Base-by-base conservation (phyloP, 1,140 invertebrate genomes). In the Aphaenogaster floridana region DNA sequence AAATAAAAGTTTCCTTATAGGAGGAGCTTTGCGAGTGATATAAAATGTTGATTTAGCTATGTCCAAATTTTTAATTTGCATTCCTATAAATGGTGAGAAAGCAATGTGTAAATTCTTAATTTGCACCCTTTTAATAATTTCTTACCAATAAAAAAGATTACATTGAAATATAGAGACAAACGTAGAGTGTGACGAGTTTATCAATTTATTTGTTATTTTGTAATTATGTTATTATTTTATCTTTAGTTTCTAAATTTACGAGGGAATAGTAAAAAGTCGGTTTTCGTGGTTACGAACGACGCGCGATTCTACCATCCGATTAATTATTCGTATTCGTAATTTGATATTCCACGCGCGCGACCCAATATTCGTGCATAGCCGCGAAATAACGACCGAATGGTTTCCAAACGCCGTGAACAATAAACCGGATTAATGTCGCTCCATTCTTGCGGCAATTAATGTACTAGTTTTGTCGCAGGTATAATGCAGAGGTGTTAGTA, bases 271-370 rank as follows among this genome's bases (percentile, higher is more conserved):
- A 61, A 79, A 48, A 66, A 36, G 17, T 6, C 15, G 11, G 15
- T 50, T 50, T 78, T 64, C 17, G 59, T 28, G 59, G 61, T 78
- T 28, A 45, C 39, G 42, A 66, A 85, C 61, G 72, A 28, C 57
- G 21, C 28, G 57, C 59, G 83, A 52, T 52, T 77, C 59, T 21
- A 61, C 54, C 42, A 50, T 50, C 6, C 72, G 48, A 80, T 86
- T 80, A 86, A 86, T 76, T 86, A 79, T 86, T 86, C 84, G 64
- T 36, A 79, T 39, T 80, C 61, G 52, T 86, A 80, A 86, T 86
- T 80, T 79, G 84, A 86, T 86, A 80, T 86, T 81, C 84, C 45
- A 28, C 11, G 39, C 72, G 77, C 59, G 76, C 36, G 61, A 69
- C 50, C 84, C 74, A 66, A 79, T 79, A 86, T 86, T 68, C 76